These are phyloP conservation scores for sheep (Ovis aries) DNA, from an alignment of 2,113 vertebrate genomes.

Conservation along the genomic window DNA sequence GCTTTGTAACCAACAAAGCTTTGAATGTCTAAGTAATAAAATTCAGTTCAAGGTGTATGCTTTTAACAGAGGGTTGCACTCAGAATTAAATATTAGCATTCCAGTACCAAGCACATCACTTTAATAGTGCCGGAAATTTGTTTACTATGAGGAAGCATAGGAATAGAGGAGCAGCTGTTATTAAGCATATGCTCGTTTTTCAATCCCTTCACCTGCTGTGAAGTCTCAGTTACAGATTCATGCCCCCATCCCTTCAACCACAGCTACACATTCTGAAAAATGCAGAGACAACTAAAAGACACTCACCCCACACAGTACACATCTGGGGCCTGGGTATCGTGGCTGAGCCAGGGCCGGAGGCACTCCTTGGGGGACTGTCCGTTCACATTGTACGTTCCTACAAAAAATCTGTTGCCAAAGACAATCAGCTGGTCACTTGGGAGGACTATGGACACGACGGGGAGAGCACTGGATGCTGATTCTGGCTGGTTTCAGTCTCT, in stretches of 20 bases:
- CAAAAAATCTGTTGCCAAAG: constrained; percentile 87
- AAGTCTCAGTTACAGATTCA: neutral
- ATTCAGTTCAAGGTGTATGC: neutral
- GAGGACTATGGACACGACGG: neutral
- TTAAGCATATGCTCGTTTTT: neutral
- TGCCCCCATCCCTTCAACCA: neutral
- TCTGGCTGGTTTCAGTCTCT: neutral
- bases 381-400: constrained; percentile 97
- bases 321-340: constrained; percentile 86
- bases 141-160: neutral
- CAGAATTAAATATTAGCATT: constrained; percentile 6
- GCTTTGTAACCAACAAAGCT: neutral
- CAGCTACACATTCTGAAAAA: neutral
- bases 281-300: neutral
- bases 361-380: constrained; percentile 91
- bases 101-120: neutral
- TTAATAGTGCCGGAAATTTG: neutral
- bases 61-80: neutral
- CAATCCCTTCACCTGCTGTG: neutral
- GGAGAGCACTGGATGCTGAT: neutral
- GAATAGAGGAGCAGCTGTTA: neutral
- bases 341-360: constrained; percentile 90
- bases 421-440: neutral
- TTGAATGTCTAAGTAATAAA: constrained; percentile 30
- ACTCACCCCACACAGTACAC: constrained; percentile 95